Conservation (phyloP, 2,113 vertebrate species). For the Hippopotamus amphibius region DNA sequence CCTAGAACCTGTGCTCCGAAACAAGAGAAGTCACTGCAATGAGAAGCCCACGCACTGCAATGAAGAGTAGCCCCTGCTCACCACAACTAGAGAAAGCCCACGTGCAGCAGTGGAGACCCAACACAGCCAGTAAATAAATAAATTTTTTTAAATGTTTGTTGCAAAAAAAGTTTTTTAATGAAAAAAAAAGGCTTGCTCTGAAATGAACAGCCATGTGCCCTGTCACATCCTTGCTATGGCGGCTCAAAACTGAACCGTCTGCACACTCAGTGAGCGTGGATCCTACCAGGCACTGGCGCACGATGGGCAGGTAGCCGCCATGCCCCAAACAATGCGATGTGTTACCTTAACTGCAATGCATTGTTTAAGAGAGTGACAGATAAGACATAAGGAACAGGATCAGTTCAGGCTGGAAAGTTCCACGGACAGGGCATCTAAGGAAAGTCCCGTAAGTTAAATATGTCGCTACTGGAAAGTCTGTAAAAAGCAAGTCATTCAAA, state of each 20-base stretch:
- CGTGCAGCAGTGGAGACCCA: no score
- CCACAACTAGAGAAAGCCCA: no score
- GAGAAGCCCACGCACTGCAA: no score
- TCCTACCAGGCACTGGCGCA: fast-evolving
- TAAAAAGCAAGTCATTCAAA: background rate
- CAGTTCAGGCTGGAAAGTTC: background rate
- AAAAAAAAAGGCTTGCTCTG: no score
- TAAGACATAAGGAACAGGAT: background rate
- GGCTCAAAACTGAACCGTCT: background rate
- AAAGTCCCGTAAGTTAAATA: no score
- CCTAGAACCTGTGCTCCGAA: no score
- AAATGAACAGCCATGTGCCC: background rate
- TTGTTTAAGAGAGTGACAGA: background rate
- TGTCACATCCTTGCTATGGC: fast-evolving
- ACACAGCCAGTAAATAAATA: no score
- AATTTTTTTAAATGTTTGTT: no score
- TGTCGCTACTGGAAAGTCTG: background rate
- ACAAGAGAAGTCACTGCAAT: no score
- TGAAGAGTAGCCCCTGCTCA: no score
- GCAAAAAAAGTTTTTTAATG: no score
- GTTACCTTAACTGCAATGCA: fast-evolving
- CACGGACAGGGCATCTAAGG: fast-evolving
- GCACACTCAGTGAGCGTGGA: background rate
- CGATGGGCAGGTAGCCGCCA: fast-evolving
- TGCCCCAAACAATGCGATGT: fast-evolving